Base-by-base conservation (phyloP, 2,113 vertebrate species). In the Catharus minimus region DNA sequence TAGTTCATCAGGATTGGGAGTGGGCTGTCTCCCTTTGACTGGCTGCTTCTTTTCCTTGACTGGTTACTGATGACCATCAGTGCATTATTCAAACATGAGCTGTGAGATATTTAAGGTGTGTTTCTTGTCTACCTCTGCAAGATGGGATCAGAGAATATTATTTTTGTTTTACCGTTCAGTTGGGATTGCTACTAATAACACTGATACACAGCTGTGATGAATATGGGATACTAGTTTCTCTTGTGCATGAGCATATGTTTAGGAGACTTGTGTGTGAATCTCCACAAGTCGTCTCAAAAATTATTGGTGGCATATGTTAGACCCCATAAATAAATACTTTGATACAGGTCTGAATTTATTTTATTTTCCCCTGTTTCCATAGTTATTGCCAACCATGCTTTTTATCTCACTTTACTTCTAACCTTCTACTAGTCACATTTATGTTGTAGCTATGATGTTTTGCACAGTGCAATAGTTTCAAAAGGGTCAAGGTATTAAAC, bases 81-180 rank as follows among this genome's bases (percentile, higher is more conserved):
- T 60, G 17, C 7, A 1, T 49, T 57, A 44, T 26, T 8, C 1
- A 5, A 50, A 46, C 8, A 3, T 1, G 2, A 84, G 12, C 3
- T 75, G 18, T 75, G 39, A 16, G 21, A 16, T 80, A 36, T 24
- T 66, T 81, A 74, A 44, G n/a, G 36, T 36, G 6, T 9, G 0
- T 73, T 91, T 85, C 12, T 13, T 61, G 23, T 28, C 26, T 75
- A 9, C 21, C 19, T 68, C 33, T 76, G 72, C 23, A 65, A 10
- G n/a, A 39, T 64, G 43, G 19, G 30, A 19, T 89, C 6, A 17
- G 23, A 72, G 19, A 21, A 9, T 16, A 10, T 32, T n/a, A 15
- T 8, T 56, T 61, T 11, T 60, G 11, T 84, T 88, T 43, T 28
- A 2, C 1, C 0, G 15, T 69, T 86, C 32, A 39, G 2, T 6